phyloP scores from a whole-genome alignment of 30 jellyfish, hydroid and myxozoan species.

The Cassiopea xamachana region DNA sequence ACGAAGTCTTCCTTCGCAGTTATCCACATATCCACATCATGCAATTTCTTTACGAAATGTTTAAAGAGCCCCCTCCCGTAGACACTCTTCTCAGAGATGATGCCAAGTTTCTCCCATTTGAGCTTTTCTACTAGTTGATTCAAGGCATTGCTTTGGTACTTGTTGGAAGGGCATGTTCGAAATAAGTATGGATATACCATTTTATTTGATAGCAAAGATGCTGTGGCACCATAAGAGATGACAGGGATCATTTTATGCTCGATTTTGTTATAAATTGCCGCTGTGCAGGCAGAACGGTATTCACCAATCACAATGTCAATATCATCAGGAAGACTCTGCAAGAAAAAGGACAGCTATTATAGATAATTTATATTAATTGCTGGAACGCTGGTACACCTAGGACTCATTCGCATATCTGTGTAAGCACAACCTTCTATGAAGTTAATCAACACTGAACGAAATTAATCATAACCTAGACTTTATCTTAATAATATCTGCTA shows the following conservation, averaged over 20 bases:
- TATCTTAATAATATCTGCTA: too few relatives aligned
- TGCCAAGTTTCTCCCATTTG: slow-evolving; percentile 89
- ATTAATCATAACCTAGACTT: too few relatives aligned
- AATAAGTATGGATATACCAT: slow-evolving; percentile 80
- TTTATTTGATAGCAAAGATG: slow-evolving; percentile 74
- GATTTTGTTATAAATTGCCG: slow-evolving; percentile 36
- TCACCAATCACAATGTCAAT: slow-evolving; percentile 85
- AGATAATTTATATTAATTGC: background rate
- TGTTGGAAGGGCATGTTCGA: slow-evolving; percentile 87
- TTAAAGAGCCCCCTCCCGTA: slow-evolving; percentile 79
- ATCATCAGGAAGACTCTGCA: slow-evolving; percentile 76
- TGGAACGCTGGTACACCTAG: too few relatives aligned
- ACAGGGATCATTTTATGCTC: slow-evolving; percentile 75
- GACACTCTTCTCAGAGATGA: slow-evolving; percentile 75
- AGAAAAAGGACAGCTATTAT: background rate
- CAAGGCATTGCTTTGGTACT: slow-evolving; percentile 77
- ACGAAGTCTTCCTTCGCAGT: slow-evolving; percentile 57
- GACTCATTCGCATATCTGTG: too few relatives aligned
- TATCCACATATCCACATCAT: slow-evolving; percentile 32
- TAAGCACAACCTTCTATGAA: too few relatives aligned
- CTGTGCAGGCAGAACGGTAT: slow-evolving; percentile 84
- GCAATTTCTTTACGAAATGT: slow-evolving; percentile 27
- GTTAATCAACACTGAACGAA: too few relatives aligned
- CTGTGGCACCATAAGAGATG: slow-evolving; percentile 86
- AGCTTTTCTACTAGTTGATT: slow-evolving; percentile 72